Evolutionary conservation across 1,140 invertebrate species (phyloP), one percentile per base, ranked within the genome.

Genomic region (Sarcophaga bullata): DNA sequence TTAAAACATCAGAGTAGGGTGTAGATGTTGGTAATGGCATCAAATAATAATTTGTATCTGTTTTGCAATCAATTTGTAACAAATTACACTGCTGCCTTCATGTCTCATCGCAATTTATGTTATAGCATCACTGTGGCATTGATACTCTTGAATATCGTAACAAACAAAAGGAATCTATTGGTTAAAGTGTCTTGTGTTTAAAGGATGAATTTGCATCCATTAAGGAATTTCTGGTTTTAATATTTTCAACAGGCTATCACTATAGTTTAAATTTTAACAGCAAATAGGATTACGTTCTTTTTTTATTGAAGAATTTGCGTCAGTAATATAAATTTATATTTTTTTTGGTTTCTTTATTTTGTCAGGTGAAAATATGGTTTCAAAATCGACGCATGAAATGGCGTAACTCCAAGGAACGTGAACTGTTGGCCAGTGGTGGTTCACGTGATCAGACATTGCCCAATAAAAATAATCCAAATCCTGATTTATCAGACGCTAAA

Each of bases 371-470:
- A 92, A 98, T 98, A 83, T 98, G 97, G 97, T 98, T 98, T 90
- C 97, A 98, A 93, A 98, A 98, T 89, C 93, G 97, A 0, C 93
- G 97, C 78, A 98, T 98, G 97, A 98, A 98, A 90, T 98, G 97
- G 97, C 92, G 98, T 9, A 99, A 99, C 90, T 98, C 96, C 9
- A 99, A 99, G 91, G 98, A 99, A 90, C 92, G 98, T 17, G 98
- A 99, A 91, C 92, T 99, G 0, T 91, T 99, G 73, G 98, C 97
- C 6, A 95, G 93, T 19, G 97, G 97, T 0, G 97, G 98, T 6
- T 97, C 96, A 9, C 92, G 98, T 19, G 97, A 99, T 87, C 97
- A 98, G 89, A 98, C 98, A 0, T 91, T 99, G 47, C 97, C 97
- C 0, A 98, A 97, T 90, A 98, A 98, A 90, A 98, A 98, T 92